Percentiles rank a stretch among this genome's conserved stretches.
phyloP scores from a whole-genome alignment of 2,888 invertebrate genomes.

The Pediacus dermestoides region DNA sequence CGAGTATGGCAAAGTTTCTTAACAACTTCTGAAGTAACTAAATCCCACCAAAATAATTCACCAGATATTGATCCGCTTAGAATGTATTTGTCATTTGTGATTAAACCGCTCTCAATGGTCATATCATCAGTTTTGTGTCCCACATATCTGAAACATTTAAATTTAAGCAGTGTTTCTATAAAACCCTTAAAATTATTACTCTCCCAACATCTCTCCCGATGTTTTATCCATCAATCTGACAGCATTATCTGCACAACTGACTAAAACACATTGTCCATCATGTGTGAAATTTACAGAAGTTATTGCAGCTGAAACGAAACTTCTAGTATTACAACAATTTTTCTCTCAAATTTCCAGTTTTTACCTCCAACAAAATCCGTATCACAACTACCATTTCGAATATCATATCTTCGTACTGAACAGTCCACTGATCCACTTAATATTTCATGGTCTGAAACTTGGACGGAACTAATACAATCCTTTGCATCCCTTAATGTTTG shows the following conservation, averaged over 20 bases:
- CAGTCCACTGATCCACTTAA: conserved; percentile 87
- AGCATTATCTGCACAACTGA: conserved; percentile 78
- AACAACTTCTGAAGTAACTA: conserved; percentile 68
- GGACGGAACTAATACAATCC: conserved; percentile 78
- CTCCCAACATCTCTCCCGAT: conserved; percentile 70
- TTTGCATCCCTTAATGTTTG: conserved; percentile 88
- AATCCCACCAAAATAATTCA: conserved; percentile 82
- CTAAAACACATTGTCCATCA: conserved; percentile 89
- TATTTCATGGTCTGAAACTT: conserved; percentile 86
- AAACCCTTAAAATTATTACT: conserved; percentile 46
- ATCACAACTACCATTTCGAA: conserved; percentile 78
- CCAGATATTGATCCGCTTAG: conserved; percentile 90
- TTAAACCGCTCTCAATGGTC: conserved; percentile 82
- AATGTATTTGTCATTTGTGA: conserved; percentile 79
- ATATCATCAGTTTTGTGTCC: conserved; percentile 83
- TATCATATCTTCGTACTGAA: conserved; percentile 83
- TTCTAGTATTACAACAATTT: neutral
- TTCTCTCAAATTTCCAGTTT: conserved; percentile 1
- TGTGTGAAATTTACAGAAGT: conserved; percentile 81
- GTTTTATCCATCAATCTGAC: conserved; percentile 87
- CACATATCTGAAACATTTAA: conserved; percentile 60
- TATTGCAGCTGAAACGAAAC: conserved; percentile 59
- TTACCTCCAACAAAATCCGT: conserved; percentile 81
- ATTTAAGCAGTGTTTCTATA: conserved; percentile 8
- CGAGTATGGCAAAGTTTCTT: conserved; percentile 53